Evolutionary conservation across 2,888 invertebrate genomes (phyloP).

Genomic region (Chaitophorus viminalis): DNA sequence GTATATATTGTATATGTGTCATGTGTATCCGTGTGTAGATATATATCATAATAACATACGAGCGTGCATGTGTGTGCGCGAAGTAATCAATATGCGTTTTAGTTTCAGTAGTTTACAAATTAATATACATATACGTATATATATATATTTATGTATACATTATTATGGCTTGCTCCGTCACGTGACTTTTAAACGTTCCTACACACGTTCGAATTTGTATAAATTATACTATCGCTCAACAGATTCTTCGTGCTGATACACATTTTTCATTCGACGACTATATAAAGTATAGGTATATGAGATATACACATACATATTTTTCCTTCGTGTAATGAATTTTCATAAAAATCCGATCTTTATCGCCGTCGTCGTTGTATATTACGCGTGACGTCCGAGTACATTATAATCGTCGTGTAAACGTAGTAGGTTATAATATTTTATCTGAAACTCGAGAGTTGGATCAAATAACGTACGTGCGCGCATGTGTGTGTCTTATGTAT

Average conservation of each 20-base stretch:
- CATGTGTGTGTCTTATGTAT: not conserved
- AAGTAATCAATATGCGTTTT: conserved; percentile 31
- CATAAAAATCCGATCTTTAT: conserved; percentile 40
- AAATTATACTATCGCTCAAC: conserved; percentile 24
- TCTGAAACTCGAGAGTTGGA: not conserved
- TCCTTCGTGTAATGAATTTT: conserved; percentile 44
- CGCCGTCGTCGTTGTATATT: not conserved
- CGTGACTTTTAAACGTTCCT: conserved; percentile 31
- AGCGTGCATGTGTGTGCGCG: not conserved
- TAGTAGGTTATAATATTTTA: conserved; percentile 32
- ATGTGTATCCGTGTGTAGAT: not conserved
- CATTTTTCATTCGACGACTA: conserved; percentile 11
- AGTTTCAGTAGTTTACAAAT: conserved; percentile 14
- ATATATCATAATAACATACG: not conserved
- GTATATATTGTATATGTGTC: not conserved
- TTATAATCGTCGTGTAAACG: conserved; percentile 25
- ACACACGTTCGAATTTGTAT: conserved; percentile 15
- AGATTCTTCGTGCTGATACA: conserved; percentile 17
- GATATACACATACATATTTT: not conserved
- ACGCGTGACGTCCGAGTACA: conserved; percentile 4
- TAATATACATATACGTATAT: not conserved
- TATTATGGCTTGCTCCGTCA: not conserved
- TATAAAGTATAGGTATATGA: too few relatives aligned
- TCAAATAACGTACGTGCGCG: not conserved
- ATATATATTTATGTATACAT: not conserved